Base-by-base conservation (phyloP, 2,797 vertebrate genomes). In the Erpetoichthys calabaricus region DNA sequence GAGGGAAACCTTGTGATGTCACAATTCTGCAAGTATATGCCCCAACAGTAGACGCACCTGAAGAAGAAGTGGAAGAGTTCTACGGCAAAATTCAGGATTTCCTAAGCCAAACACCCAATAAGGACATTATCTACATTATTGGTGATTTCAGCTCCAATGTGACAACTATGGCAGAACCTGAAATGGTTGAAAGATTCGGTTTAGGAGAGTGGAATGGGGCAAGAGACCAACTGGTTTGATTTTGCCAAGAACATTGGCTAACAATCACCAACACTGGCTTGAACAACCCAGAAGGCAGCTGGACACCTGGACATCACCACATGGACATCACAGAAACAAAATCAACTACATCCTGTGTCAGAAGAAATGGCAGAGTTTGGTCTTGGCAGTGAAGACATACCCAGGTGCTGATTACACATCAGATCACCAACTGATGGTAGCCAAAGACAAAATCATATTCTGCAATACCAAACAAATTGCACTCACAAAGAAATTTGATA, bases 371-470 rank as follows among this genome's bases (percentile, higher is more conserved):
- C 47, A 6, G 47, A 49, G 47, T 5, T 49, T 49, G 6, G 6
- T 53, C 51, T 53, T 53, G 51, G 51, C 51, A 6, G 51, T 5
- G 51, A 53, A 53, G 51, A 53, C 51, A 53, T 53, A 53, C 51
- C 51, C 4, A 6, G 5, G 51, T 53, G 4, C 4, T 4, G 5
- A 6, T 5, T 6, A 49, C 47, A 6, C 6, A 6, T n/a, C n/a
- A n/a, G n/a, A n/a, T n/a, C n/a, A n/a, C n/a, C n/a, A n/a, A n/a
- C n/a, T n/a, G n/a, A n/a, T 49, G 47, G 47, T 49, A 6, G 47
- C 47, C 51, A 53, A 51, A 53, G 51, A 53, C 51, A 53, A 53
- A 53, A 51, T 53, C 51, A 53, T 51, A 53, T 53, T 53, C 51
- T 53, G 51, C 51, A 53, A 53, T 5, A 53, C 5, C 51, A 53